Conservation (phyloP, 2,888 invertebrate species). For the Ferrisia virgata region DNA sequence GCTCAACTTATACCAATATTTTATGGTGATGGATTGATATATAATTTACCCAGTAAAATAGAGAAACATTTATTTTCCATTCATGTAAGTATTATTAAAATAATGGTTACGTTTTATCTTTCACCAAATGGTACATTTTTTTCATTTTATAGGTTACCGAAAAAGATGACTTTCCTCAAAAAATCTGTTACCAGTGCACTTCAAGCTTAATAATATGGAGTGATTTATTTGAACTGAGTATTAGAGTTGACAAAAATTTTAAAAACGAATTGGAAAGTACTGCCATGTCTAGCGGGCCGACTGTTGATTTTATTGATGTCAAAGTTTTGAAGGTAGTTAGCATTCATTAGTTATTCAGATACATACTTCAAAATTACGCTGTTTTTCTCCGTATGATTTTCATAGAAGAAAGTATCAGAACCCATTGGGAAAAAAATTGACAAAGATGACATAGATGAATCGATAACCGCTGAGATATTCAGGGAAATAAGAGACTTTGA, state of each 20-base stretch:
- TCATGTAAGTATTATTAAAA: neutral
- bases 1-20: slow-evolving; percentile 35
- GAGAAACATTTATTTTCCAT: slow-evolving; percentile 23
- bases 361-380: too few relatives aligned
- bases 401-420: neutral
- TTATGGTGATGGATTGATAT: slow-evolving; percentile 13
- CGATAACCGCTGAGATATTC: neutral
- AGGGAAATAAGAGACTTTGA: neutral
- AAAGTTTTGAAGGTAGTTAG: neutral
- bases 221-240: neutral
- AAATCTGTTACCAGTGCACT: neutral
- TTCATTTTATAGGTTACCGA: neutral
- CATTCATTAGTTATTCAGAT: neutral
- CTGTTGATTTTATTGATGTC: neutral
- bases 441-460: neutral
- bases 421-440: neutral
- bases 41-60: slow-evolving; percentile 29
- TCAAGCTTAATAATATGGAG: neutral
- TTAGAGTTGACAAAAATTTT: neutral
- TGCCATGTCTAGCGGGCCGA: neutral
- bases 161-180: neutral
- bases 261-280: neutral
- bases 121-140: neutral
- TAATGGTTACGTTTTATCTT: neutral
- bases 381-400: neutral